Evolutionary conservation across 2,888 invertebrate species (phyloP).

Genomic region (Andrena camellia): DNA sequence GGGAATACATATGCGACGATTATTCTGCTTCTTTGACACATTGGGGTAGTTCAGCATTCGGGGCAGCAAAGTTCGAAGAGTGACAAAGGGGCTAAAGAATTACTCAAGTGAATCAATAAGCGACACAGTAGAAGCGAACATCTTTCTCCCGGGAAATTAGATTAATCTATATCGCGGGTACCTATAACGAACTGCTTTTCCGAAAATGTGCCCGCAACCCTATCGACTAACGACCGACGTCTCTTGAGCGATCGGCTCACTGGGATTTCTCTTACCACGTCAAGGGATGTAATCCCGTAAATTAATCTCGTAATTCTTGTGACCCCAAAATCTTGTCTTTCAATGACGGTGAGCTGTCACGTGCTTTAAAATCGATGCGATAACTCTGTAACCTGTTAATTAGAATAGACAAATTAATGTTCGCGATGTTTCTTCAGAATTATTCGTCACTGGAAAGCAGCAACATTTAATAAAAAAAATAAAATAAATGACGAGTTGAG

Average conservation of each 20-base stretch:
- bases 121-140: slow-evolving; percentile 14
- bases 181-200: slow-evolving; percentile 56
- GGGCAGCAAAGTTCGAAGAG: not conserved
- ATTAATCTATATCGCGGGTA: slow-evolving; percentile 55
- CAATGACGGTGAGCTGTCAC: not conserved
- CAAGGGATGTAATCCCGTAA: slow-evolving; percentile 17
- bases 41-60: not conserved
- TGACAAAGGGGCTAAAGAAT: too few species aligned
- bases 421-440: too few species aligned
- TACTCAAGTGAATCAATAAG: slow-evolving; percentile 1
- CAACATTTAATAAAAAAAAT: not conserved
- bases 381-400: not conserved
- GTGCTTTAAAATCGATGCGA: not conserved
- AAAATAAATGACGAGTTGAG: not conserved
- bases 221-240: slow-evolving; percentile 40
- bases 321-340: not conserved
- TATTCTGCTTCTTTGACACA: not conserved
- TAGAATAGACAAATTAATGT: not conserved
- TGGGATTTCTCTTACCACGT: slow-evolving; percentile 46
- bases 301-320: not conserved
- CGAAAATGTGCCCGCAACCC: slow-evolving; percentile 49
- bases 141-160: slow-evolving; percentile 30
- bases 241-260: slow-evolving; percentile 61
- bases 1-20: not conserved
- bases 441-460: not conserved